A percentile compares a stretch with the other conserved stretches of the same genome.
Conservation (phyloP, 2,113 vertebrate genomes). For the Pterocles orientalis region DNA sequence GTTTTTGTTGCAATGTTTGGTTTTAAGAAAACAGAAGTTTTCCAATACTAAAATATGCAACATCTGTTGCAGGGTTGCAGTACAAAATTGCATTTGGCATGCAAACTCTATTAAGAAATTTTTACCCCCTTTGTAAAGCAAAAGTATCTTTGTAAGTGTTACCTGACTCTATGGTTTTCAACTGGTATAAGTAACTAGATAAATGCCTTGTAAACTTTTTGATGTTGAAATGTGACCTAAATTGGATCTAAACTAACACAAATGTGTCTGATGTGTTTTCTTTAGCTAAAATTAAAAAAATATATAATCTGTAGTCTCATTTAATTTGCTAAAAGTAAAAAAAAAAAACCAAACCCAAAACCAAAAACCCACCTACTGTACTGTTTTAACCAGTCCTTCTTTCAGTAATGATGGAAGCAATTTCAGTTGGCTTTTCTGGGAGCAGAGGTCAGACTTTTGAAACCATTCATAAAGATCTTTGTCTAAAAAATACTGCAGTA, state of each 20-base stretch:
- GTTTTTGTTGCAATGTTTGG: background rate
- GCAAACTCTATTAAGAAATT: background rate
- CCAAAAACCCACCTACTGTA: accelerated
- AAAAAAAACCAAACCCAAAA: background rate
- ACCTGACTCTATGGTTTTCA: background rate
- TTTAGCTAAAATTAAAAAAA: background rate
- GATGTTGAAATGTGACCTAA: background rate
- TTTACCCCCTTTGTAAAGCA: background rate
- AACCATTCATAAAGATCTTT: background rate
- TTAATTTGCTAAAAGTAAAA: background rate
- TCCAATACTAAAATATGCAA: background rate
- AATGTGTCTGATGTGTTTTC: background rate
- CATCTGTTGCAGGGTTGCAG: background rate
- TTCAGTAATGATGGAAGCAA: background rate
- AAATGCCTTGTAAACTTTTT: background rate
- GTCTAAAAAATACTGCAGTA: background rate
- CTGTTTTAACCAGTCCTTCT: background rate
- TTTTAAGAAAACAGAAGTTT: background rate
- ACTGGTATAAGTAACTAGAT: background rate
- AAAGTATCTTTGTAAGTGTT: background rate
- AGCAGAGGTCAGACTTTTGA: background rate
- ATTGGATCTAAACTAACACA: background rate
- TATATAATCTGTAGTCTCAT: background rate
- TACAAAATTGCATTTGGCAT: background rate
- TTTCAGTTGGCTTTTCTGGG: background rate